These are phyloP conservation scores for Oncopodura yosiiana DNA, from an alignment of 1,140 invertebrate species.

Conservation along the genomic window DNA sequence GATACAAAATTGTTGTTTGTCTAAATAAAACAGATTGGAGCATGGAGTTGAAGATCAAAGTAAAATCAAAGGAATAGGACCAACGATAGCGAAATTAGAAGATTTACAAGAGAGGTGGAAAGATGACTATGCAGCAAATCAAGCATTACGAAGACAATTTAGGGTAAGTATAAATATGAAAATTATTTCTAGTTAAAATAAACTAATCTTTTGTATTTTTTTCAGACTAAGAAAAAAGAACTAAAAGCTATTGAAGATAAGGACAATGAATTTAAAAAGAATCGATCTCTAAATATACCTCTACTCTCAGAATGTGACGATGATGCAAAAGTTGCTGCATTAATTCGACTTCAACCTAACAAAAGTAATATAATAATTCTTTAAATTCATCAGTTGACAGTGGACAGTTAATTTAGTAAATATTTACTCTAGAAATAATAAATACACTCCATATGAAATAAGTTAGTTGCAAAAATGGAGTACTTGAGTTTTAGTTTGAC, in stretches of 20 bases:
- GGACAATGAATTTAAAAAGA: slow-evolving; percentile 63
- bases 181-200: no score
- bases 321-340: slow-evolving; percentile 63
- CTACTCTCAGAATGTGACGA: slow-evolving; percentile 67
- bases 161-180: slow-evolving; percentile 56
- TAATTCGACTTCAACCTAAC: slow-evolving; percentile 56
- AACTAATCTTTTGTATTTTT: slow-evolving; percentile 31
- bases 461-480: not conserved
- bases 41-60: slow-evolving; percentile 74
- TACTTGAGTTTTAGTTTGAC: not conserved
- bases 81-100: slow-evolving; percentile 60
- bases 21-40: slow-evolving; percentile 53
- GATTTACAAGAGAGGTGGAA: slow-evolving; percentile 71
- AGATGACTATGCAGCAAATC: slow-evolving; percentile 85
- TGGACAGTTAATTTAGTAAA: not conserved
- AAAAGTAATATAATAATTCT: slow-evolving; percentile 34
- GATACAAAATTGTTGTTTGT: not conserved
- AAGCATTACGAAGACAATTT: slow-evolving; percentile 65
- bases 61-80: slow-evolving; percentile 57
- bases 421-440: not conserved
- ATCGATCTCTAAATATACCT: slow-evolving; percentile 64
- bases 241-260: slow-evolving; percentile 54
- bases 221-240: slow-evolving; percentile 62
- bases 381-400: not conserved
- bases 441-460: no score